phyloP scores from a whole-genome alignment of 2,113 vertebrate species.

The Chaetodon auriga region DNA sequence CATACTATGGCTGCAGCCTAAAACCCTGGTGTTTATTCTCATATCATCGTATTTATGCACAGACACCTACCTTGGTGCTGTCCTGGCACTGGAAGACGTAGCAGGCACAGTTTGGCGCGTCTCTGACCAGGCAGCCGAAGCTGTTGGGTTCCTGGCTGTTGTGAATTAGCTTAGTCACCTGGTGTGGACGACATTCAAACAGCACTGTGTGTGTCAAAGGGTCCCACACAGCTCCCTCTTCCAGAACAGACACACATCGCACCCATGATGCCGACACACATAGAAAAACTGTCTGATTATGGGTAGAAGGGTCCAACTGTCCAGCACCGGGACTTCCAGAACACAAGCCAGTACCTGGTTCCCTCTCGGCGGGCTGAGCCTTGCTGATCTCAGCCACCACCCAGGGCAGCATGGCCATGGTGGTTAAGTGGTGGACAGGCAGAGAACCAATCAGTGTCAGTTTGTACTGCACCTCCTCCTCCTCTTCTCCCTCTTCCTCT shows the following conservation, averaged over 20 bases:
- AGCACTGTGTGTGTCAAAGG: constrained; percentile 89
- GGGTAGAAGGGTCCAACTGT: background rate
- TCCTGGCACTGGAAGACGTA: constrained; percentile 94
- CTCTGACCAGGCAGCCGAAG: constrained; percentile 92
- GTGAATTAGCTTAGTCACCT: constrained; percentile 92
- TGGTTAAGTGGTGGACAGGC: constrained; percentile 90
- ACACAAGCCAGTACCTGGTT: constrained; percentile 32
- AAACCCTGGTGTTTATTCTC: background rate
- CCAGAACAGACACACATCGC: constrained; percentile 84
- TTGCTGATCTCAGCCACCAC: constrained; percentile 92
- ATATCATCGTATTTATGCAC: background rate
- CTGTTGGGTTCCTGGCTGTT: constrained; percentile 93
- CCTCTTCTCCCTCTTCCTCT: constrained; percentile 36
- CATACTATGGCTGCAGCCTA: background rate
- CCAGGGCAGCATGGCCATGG: constrained; percentile 97
- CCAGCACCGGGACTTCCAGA: background rate
- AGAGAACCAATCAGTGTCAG: constrained; percentile 90
- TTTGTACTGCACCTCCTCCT: constrained; percentile 82
- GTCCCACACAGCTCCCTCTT: constrained; percentile 86
- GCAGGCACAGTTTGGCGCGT: constrained; percentile 84
- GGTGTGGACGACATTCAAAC: constrained; percentile 92
- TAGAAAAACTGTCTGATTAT: constrained; percentile 82
- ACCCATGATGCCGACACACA: constrained; percentile 85
- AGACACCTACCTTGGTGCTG: constrained; percentile 88
- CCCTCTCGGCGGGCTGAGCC: constrained; percentile 60